Evolutionary conservation across 2,113 vertebrate species (phyloP).

Genomic region (Bostrychus sinensis): DNA sequence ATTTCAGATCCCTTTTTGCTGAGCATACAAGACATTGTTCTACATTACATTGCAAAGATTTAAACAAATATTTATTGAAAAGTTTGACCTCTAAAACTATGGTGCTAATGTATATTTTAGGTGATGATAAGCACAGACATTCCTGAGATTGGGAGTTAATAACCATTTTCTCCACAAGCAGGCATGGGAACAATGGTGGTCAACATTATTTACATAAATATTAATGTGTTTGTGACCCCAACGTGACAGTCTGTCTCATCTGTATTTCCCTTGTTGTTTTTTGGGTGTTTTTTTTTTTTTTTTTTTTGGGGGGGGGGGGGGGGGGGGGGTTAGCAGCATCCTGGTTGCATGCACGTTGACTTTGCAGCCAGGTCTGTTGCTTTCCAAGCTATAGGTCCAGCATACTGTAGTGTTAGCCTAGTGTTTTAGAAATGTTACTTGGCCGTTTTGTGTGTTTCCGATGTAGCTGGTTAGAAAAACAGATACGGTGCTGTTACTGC

Average conservation of each 20-base stretch:
- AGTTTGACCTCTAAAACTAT: slow-evolving; percentile 6
- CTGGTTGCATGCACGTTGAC: slow-evolving; percentile 8
- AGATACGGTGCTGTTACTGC: slow-evolving; percentile 43
- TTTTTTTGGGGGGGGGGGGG: slow-evolving; percentile 34
- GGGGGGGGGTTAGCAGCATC: too few relatives aligned
- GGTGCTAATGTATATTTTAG: slow-evolving; percentile 22
- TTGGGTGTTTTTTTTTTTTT: slow-evolving; percentile 39
- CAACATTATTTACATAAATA: neutral
- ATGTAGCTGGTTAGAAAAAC: slow-evolving; percentile 63
- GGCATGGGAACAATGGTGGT: slow-evolving; percentile 3
- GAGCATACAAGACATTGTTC: too few relatives aligned
- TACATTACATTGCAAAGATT: neutral
- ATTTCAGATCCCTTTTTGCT: too few relatives aligned
- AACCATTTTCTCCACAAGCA: neutral
- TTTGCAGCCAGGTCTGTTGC: slow-evolving; percentile 25
- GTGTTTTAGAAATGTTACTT: slow-evolving; percentile 57
- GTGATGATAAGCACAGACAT: slow-evolving; percentile 32
- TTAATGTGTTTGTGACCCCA: slow-evolving; percentile 22
- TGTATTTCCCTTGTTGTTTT: slow-evolving; percentile 48
- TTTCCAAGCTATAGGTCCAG: slow-evolving; percentile 33
- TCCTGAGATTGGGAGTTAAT: slow-evolving; percentile 9
- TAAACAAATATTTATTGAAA: neutral
- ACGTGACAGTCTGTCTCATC: slow-evolving; percentile 1
- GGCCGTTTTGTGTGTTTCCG: slow-evolving; percentile 54
- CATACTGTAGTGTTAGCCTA: slow-evolving; percentile 54